Evolutionary conservation across 2,113 vertebrate species (phyloP).

Genomic region (Callionymus lyra): DNA sequence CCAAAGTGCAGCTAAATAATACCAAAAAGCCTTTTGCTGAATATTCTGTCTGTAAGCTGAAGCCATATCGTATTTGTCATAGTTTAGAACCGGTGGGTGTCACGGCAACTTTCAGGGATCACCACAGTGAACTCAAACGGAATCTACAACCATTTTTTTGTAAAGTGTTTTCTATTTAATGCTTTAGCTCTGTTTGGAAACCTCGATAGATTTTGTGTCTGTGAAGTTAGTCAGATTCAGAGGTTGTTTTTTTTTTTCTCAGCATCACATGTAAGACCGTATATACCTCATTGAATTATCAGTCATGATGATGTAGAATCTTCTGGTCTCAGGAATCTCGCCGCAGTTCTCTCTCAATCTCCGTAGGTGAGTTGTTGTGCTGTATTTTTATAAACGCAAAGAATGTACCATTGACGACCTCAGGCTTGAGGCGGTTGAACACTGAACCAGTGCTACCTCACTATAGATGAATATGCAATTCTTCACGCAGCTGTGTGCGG

Average conservation of each 20-base stretch:
- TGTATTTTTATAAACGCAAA: conserved; percentile 38
- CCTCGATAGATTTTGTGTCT: background rate
- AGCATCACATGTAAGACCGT: conserved; percentile 22
- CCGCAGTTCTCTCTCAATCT: conserved; percentile 1
- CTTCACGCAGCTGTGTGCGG: conserved; percentile 27
- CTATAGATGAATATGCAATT: conserved; percentile 50
- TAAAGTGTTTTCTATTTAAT: conserved; percentile 34
- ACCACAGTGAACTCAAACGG: conserved; percentile 4
- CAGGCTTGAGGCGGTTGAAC: conserved; percentile 28
- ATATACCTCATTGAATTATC: conserved; percentile 57
- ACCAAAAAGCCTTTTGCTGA: conserved; percentile 48
- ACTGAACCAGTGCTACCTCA: conserved; percentile 60
- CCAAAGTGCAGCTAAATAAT: conserved; percentile 40
- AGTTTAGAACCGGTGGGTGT: conserved; percentile 7
- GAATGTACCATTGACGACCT: conserved; percentile 44
- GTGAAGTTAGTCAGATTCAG: background rate
- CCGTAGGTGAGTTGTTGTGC: conserved; percentile 36
- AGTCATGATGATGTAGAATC: conserved; percentile 49
- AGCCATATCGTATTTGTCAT: conserved; percentile 15
- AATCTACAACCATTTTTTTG: conserved; percentile 4
- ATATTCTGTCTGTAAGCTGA: conserved; percentile 12
- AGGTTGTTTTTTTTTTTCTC: conserved; percentile 10
- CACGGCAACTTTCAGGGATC: conserved; percentile 16
- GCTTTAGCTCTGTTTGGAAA: conserved; percentile 16
- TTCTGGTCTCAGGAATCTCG: conserved; percentile 33